Base-by-base conservation (phyloP, 2,888 invertebrate species). In the Suillia variegata region DNA sequence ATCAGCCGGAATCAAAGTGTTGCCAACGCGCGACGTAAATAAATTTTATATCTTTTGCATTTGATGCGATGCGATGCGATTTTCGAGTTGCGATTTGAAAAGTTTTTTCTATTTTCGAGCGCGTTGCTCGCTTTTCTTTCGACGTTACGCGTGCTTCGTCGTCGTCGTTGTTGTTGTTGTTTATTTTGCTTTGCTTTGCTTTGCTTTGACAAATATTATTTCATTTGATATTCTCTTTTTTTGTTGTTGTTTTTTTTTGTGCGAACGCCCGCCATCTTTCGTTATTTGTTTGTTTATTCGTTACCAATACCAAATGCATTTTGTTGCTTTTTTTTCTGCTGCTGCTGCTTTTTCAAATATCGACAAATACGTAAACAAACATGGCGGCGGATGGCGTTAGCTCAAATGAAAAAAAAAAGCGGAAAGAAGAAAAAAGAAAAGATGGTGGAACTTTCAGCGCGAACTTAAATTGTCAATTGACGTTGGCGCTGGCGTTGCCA, bases 171-270 rank as follows among this genome's bases (percentile, higher is more conserved):
- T 12, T 45, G 5, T 45, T 18, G 45, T 20, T n/a, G 6, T 17
- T 20, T 5, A 45, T 52, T 10, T 33, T 33, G 47, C n/a, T 55
- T 15, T 51, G 49, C 56, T 54, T 62, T 59, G 53, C 59, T 67
- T 61, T 62, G 48, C 63, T 62, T 61, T 61, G 58, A 60, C 65
- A 67, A 67, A 67, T 63, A 65, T 61, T 34, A 57, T 61, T 63
- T 62, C 55, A 67, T 65, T 62, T 61, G 51, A 59, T 58, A 62
- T 50, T 6, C 45, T 45, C 3, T 38, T n/a, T 8, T 8, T n/a
- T 3, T n/a, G 4, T 38, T 3, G 6, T 4, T 13, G 38, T 8
- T n/a, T 8, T 3, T 38, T 3, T n/a, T 5, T n/a, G n/a, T 13
- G 13, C n/a, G 13, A n/a, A n/a, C n/a, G n/a, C n/a, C n/a, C n/a